A percentile compares a stretch with the other conserved stretches of the same genome.
Evolutionary conservation across 2,888 invertebrate genomes (phyloP).

Genomic region (Drosophila pullipes): DNA sequence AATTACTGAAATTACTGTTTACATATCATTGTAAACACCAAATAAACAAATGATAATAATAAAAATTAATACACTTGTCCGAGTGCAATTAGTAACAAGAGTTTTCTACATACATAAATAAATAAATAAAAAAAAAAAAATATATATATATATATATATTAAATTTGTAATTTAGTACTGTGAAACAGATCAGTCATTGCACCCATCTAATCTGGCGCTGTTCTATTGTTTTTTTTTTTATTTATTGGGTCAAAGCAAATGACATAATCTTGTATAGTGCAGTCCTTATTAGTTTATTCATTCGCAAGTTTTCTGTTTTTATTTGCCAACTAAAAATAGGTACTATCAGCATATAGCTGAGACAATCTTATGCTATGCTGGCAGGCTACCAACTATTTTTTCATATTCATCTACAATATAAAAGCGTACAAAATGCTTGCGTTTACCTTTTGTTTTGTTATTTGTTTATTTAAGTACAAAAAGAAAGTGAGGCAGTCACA

Average conservation of each 20-base stretch:
- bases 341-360: slow-evolving; percentile 4
- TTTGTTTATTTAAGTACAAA: slow-evolving; percentile 3
- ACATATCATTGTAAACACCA: slow-evolving; percentile 4
- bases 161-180: background rate
- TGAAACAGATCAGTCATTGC: slow-evolving; percentile 7
- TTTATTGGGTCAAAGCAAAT: slow-evolving; percentile 7
- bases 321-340: slow-evolving; percentile 36
- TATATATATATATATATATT: background rate
- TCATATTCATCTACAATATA: slow-evolving; percentile 44
- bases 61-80: slow-evolving; percentile 13
- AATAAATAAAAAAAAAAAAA: too few relatives aligned
- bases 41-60: slow-evolving; percentile 29
- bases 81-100: slow-evolving; percentile 1
- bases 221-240: background rate
- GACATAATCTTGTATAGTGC: slow-evolving; percentile 29
- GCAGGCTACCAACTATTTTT: slow-evolving; percentile 64
- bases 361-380: slow-evolving; percentile 30
- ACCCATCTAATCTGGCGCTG: background rate
- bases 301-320: background rate
- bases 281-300: slow-evolving; percentile 17
- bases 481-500: background rate
- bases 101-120: background rate
- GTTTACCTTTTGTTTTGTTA: slow-evolving; percentile 21
- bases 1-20: background rate
- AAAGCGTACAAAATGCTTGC: slow-evolving; percentile 6